These are phyloP conservation scores for Idris sp. DNA, from an alignment of 1,140 invertebrate genomes.

Conservation along the genomic window DNA sequence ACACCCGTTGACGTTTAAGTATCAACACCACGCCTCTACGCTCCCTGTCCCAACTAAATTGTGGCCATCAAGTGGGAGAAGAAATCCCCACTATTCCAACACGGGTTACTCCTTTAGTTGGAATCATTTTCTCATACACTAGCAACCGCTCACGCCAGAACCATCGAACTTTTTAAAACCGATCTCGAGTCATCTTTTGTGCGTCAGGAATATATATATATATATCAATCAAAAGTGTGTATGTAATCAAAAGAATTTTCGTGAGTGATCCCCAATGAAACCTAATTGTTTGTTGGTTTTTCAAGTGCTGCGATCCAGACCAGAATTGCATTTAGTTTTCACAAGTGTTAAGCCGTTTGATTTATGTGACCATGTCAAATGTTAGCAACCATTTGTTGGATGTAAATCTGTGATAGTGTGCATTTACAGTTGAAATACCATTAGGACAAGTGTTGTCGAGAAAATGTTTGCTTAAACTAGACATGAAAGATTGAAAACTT, in stretches of 20 bases:
- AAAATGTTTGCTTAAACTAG: no score
- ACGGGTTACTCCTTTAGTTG: conserved; percentile 72
- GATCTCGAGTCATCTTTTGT: conserved; percentile 46
- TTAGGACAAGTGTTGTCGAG: no score
- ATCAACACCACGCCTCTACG: conserved; percentile 52
- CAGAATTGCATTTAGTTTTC: no score
- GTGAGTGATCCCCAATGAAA: conserved; percentile 51
- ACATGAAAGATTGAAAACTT: no score
- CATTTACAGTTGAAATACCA: no score
- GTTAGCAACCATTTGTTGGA: no score
- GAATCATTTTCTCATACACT: conserved; percentile 78
- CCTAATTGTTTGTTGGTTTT: neutral
- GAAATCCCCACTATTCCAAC: conserved; percentile 50
- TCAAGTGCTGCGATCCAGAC: conserved; percentile 29
- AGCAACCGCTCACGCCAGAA: conserved; percentile 75
- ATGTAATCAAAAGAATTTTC: conserved; percentile 34
- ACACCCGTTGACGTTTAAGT: conserved; percentile 62
- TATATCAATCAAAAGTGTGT: conserved; percentile 34
- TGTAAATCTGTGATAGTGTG: no score
- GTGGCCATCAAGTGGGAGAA: conserved; percentile 24
- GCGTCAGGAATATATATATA: no score
- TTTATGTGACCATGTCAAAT: no score
- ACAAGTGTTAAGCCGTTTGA: no score
- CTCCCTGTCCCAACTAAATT: conserved; percentile 49
- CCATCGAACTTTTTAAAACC: conserved; percentile 65